Evolutionary conservation across 2,888 invertebrate genomes (phyloP).

Genomic region (Glomeris marginata): DNA sequence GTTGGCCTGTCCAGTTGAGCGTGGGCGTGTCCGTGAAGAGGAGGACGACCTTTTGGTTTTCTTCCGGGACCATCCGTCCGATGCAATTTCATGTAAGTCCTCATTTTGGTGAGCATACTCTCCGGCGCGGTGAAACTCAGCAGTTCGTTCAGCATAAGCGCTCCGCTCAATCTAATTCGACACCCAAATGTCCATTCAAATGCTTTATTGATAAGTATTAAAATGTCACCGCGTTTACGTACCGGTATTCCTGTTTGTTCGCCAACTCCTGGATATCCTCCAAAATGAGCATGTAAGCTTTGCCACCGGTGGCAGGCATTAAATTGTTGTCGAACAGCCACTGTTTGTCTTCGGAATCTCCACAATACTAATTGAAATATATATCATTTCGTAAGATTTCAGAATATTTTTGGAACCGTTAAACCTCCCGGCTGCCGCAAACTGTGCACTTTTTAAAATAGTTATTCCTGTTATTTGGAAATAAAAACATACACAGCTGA

Average conservation of each 20-base stretch:
- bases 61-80: conserved; percentile 25
- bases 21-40: conserved; percentile 2
- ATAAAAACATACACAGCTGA: no score
- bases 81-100: conserved; percentile 41
- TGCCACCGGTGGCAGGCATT: conserved; percentile 61
- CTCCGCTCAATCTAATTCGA: background rate
- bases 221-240: conserved; percentile 17
- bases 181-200: conserved; percentile 12
- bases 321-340: conserved; percentile 61
- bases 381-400: background rate
- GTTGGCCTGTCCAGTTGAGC: no score
- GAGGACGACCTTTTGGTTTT: conserved; percentile 19
- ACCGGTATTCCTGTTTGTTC: conserved; percentile 50
- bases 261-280: conserved; percentile 63
- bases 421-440: no score
- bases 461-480: no score
- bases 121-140: conserved; percentile 59
- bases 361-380: conserved; percentile 41
- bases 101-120: conserved; percentile 59
- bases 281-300: conserved; percentile 60
- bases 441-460: no score
- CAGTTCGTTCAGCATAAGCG: conserved; percentile 39
- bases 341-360: conserved; percentile 64
- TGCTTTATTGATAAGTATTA: background rate
- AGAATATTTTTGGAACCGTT: background rate